Evolutionary conservation across 2,113 vertebrate genomes (phyloP).

Genomic region (Lophotis ruficrista): DNA sequence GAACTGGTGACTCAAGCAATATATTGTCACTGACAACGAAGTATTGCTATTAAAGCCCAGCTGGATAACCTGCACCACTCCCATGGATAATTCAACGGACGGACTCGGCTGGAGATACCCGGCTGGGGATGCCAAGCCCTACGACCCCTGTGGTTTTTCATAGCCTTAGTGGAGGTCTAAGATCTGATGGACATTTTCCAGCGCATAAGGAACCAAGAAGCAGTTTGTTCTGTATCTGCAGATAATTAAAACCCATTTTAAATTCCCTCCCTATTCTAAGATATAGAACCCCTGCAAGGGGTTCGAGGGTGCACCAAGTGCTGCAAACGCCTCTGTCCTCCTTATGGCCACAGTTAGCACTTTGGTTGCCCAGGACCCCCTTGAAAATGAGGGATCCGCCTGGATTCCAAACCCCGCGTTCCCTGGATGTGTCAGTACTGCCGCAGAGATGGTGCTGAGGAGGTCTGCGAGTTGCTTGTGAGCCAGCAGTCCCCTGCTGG

Average conservation of each 20-base stretch:
- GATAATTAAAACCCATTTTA: not conserved
- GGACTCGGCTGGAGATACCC: not conserved
- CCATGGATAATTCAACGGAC: rapidly evolving
- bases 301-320: not conserved
- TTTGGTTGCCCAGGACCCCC: not conserved
- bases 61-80: not conserved
- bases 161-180: not conserved
- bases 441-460: not conserved
- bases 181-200: not conserved
- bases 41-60: rapidly evolving
- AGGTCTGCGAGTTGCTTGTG: rapidly evolving
- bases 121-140: not conserved
- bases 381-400: not conserved
- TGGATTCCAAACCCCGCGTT: not conserved
- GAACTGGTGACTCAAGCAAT: rapidly evolving
- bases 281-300: not conserved
- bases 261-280: not conserved
- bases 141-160: not conserved
- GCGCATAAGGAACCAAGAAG: not conserved
- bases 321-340: not conserved
- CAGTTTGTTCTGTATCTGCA: not conserved
- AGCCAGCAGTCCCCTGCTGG: not conserved
- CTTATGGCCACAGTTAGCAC: not conserved
- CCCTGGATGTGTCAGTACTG: not conserved
- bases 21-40: rapidly evolving